Evolutionary conservation across 2,797 vertebrate species (phyloP).

Genomic region (Hafferia zeledoni): DNA sequence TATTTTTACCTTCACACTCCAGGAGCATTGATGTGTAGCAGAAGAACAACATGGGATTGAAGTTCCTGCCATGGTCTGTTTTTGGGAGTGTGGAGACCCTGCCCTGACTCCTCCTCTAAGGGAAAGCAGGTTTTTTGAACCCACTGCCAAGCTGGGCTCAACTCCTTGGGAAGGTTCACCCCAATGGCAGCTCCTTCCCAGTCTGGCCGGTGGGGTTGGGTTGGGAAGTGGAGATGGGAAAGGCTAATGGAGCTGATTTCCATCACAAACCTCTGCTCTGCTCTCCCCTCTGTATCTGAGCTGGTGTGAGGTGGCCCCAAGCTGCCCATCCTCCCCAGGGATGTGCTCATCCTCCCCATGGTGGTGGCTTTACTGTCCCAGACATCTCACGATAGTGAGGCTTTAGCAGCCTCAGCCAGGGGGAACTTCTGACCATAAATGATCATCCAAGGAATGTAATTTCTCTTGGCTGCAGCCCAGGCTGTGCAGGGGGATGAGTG

Average conservation of each 20-base stretch:
- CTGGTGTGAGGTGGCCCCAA: background rate
- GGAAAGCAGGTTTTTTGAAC: background rate
- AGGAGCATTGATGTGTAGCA: background rate
- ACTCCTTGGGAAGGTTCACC: background rate
- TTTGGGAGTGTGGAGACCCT: background rate
- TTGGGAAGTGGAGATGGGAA: background rate
- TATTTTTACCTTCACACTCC: background rate
- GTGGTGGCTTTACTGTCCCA: background rate
- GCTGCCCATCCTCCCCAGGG: rapidly evolving
- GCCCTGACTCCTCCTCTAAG: background rate
- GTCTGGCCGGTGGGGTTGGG: background rate
- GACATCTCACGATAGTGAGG: rapidly evolving
- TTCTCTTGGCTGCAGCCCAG: background rate
- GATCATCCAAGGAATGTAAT: background rate
- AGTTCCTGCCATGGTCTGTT: rapidly evolving
- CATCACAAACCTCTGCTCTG: background rate
- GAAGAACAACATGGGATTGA: background rate
- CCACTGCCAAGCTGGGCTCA: background rate
- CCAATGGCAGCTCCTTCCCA: background rate
- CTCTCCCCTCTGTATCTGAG: background rate
- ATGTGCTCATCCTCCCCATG: background rate
- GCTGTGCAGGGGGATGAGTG: background rate
- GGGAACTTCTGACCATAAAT: constrained; percentile 30
- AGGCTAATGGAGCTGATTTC: background rate
- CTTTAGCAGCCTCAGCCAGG: background rate